A percentile compares a stretch with the other conserved stretches of the same genome.
phyloP scores from a whole-genome alignment of 2,888 invertebrate genomes.

The Podabrus alpinus region DNA sequence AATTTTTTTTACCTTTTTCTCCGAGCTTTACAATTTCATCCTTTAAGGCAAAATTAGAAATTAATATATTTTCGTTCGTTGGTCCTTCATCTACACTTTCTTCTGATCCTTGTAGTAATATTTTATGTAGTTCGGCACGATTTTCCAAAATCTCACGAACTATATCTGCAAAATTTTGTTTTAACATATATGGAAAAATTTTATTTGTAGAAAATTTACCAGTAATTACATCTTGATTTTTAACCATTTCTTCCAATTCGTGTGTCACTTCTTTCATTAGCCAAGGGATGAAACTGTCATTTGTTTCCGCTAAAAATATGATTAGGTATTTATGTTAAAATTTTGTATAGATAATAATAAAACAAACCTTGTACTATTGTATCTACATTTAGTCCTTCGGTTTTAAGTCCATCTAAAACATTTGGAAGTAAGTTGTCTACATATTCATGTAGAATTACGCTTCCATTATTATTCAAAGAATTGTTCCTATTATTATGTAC shows the following conservation, averaged over 20 bases:
- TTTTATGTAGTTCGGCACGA: constrained; percentile 67
- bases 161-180: constrained; percentile 61
- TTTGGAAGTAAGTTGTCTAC: constrained; percentile 84
- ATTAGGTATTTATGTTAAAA: too few species aligned
- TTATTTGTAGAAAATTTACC: constrained; percentile 55
- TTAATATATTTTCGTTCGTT: constrained; percentile 44
- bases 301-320: constrained; percentile 64
- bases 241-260: constrained; percentile 80
- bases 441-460: constrained; percentile 83
- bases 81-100: constrained; percentile 45
- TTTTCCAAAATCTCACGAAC: constrained; percentile 78
- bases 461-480: constrained; percentile 77
- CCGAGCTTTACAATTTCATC: constrained; percentile 39
- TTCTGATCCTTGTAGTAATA: constrained; percentile 50
- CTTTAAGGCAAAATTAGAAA: constrained; percentile 48
- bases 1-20: constrained; percentile 10
- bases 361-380: constrained; percentile 62
- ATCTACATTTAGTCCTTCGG: constrained; percentile 71
- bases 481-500: constrained; percentile 61
- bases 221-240: constrained; percentile 79
- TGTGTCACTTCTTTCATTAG: constrained; percentile 78
- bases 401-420: constrained; percentile 78
- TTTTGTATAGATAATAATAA: too few species aligned
- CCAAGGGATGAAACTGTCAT: constrained; percentile 87
- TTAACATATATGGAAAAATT: background rate